Conservation (phyloP, 2,888 invertebrate genomes). For the Leptopterna dolabrata region DNA sequence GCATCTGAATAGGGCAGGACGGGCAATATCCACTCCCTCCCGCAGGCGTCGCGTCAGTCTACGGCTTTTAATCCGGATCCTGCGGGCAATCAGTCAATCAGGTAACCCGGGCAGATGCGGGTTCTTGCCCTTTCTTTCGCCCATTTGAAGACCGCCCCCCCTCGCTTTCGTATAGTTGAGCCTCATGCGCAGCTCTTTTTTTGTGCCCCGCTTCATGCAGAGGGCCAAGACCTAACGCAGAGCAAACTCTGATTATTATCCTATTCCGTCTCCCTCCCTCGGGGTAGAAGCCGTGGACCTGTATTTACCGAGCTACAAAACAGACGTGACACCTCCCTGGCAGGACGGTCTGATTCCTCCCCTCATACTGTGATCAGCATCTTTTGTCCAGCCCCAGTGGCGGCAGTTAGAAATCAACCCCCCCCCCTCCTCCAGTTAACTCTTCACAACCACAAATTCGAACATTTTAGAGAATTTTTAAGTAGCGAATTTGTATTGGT, state of each 20-base stretch:
- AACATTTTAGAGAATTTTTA: no score
- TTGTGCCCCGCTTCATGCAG: background rate
- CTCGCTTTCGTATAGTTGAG: background rate
- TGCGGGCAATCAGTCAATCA: constrained; percentile 49
- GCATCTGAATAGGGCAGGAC: background rate
- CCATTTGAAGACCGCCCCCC: background rate
- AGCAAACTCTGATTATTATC: constrained; percentile 22
- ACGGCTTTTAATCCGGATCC: constrained; percentile 18
- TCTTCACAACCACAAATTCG: no score
- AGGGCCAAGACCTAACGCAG: background rate
- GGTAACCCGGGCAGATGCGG: constrained; percentile 40
- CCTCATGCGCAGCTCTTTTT: background rate
- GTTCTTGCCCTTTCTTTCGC: background rate
- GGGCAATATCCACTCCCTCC: background rate
- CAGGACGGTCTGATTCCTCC: background rate
- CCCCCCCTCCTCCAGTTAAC: no score
- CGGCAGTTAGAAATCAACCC: no score
- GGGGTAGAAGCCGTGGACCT: background rate
- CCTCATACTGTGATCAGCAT: background rate
- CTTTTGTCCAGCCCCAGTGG: background rate
- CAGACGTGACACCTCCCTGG: background rate
- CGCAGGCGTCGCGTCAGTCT: background rate
- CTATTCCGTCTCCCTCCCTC: background rate
- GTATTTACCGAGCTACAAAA: constrained; percentile 12
- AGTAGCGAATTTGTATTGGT: no score